Base-by-base conservation (phyloP, 1,140 invertebrate species). In the Phymastichus coffea region DNA sequence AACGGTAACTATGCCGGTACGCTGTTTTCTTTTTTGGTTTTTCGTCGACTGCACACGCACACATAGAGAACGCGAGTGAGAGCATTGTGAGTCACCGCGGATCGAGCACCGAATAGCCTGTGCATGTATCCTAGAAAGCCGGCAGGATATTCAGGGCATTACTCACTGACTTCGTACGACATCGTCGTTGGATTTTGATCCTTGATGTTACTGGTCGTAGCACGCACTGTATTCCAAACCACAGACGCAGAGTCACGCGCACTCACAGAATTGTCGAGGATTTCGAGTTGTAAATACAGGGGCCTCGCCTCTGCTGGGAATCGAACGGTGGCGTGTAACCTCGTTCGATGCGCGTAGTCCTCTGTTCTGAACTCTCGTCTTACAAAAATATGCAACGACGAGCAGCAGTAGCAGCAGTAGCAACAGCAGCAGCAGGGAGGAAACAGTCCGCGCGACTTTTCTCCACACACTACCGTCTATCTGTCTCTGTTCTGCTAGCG, bases 81-180 rank as follows among this genome's bases (percentile, higher is more conserved):
- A 7, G 12, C 6, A 33, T 12, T 7, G 28, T 33, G 6, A 12
- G 12, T 6, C 12, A 12, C 28, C 28, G 28, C 28, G 12, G 28
- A 12, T 33, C 28, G 28, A 7, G 28, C 6, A 33, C 28, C 28
- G 28, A 33, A 12, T 33, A n/a, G n/a, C n/a, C n/a, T n/a, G n/a
- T n/a, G n/a, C n/a, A n/a, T n/a, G n/a, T n/a, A n/a, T n/a, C n/a
- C n/a, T n/a, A n/a, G n/a, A n/a, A n/a, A n/a, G n/a, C n/a, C n/a
- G n/a, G 28, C 28, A 33, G 28, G 6, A 7, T 33, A 6, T 6
- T 33, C 6, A 33, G 12, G 6, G 28, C 12, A 33, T 6, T 33
- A 59, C 57, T 59, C 57, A 59, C 57, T 59, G 28, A 48, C 53
- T 47, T 59, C 57, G 57, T 59, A 59, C 28, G 57, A 59, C 57